A percentile compares a stretch with the other conserved stretches of the same genome.
Conservation (phyloP, 1,140 invertebrate species). For the Drosophila sulfurigaster region DNA sequence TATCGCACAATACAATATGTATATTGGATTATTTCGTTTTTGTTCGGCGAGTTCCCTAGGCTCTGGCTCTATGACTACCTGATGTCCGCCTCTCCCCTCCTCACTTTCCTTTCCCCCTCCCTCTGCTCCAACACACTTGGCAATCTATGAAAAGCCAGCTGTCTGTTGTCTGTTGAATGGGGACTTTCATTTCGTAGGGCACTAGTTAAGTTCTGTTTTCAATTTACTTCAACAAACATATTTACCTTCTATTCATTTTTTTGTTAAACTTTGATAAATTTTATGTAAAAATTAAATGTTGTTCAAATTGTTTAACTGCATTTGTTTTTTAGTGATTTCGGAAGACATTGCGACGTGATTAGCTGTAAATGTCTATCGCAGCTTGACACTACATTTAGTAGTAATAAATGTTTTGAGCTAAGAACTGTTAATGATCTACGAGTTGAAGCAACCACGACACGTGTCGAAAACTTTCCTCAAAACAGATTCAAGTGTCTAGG, state of each 20-base stretch:
- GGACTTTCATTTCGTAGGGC: neutral
- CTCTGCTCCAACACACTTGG: neutral
- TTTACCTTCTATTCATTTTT: neutral
- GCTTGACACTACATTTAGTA: neutral
- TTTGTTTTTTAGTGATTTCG: neutral
- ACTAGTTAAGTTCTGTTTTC: neutral
- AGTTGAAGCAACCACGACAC: constrained; percentile 10
- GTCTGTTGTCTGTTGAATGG: neutral
- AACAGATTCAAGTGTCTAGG: neutral
- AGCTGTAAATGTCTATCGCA: neutral
- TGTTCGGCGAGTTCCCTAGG: constrained; percentile 47
- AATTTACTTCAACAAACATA: neutral
- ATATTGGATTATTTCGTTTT: constrained; percentile 68
- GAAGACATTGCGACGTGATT: neutral
- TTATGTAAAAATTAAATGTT: neutral
- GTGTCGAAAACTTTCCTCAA: constrained; percentile 11
- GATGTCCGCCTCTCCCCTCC: neutral
- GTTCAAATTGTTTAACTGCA: neutral
- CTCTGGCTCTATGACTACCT: constrained; percentile 20
- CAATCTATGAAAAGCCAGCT: constrained; percentile 2
- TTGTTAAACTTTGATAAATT: neutral
- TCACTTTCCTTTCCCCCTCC: neutral
- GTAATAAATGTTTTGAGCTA: constrained; percentile 1
- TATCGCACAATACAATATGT: constrained; percentile 83
- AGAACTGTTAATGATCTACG: constrained; percentile 10